Percentiles rank a stretch among this genome's conserved stretches.
Conservation (phyloP, 2,888 invertebrate species). For the Ligdia adustata region DNA sequence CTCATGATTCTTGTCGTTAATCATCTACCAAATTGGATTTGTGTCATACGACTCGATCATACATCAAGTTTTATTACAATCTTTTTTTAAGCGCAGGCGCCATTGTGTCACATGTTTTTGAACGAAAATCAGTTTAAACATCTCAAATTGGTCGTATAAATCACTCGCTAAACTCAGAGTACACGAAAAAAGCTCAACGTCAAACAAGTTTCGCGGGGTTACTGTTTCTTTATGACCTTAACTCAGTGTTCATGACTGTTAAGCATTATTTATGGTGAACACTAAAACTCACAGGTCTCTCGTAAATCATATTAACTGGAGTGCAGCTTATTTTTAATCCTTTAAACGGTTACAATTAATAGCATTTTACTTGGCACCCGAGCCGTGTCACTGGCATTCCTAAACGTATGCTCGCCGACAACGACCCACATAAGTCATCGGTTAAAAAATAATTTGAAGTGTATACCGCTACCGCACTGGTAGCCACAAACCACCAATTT, state of each 20-base stretch:
- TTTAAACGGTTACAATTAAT: constrained; percentile 37
- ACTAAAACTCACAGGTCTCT: constrained; percentile 47
- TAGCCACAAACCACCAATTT: constrained; percentile 58
- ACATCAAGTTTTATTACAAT: constrained; percentile 32
- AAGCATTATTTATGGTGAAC: constrained; percentile 54
- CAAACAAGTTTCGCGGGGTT: constrained; percentile 52
- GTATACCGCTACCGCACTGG: constrained; percentile 51
- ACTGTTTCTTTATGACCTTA: constrained; percentile 50
- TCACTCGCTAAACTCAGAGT: constrained; percentile 32
- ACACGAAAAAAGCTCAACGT: constrained; percentile 10
- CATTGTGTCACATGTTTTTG: constrained; percentile 34
- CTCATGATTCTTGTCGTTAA: constrained; percentile 36
- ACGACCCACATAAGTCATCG: constrained; percentile 51
- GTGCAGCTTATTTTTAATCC: constrained; percentile 39
- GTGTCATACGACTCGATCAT: constrained; percentile 52
- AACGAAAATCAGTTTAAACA: constrained; percentile 13
- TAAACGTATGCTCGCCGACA: constrained; percentile 39
- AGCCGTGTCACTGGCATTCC: constrained; percentile 41
- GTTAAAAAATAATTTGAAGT: constrained; percentile 54
- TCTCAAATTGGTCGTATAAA: constrained; percentile 41
- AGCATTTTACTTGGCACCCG: constrained; percentile 11
- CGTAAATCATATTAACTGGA: constrained; percentile 56
- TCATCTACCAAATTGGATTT: constrained; percentile 53
- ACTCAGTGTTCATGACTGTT: constrained; percentile 56
- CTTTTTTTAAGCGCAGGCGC: constrained; percentile 32